A percentile compares a stretch with the other conserved stretches of the same genome.
phyloP scores from a whole-genome alignment of 2,797 vertebrate species.

The Darevskia nairensis region DNA sequence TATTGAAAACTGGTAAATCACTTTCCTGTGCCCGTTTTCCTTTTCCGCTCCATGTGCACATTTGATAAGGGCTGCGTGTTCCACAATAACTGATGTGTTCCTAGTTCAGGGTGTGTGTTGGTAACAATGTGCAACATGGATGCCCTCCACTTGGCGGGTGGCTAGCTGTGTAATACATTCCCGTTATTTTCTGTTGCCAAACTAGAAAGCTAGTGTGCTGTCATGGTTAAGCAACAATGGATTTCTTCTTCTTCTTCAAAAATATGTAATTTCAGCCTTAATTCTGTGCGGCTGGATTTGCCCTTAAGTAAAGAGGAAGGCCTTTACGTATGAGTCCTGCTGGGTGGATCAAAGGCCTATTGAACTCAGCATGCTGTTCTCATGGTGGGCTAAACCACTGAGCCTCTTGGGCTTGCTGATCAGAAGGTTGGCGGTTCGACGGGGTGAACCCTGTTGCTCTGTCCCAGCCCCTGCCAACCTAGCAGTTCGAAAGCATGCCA shows the following conservation, averaged over 20 bases:
- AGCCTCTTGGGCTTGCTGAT: too few species aligned
- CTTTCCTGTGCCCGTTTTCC: not conserved
- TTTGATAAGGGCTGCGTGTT: not conserved
- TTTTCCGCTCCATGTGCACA: not conserved
- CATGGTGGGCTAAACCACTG: too few species aligned
- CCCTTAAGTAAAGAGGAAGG: not conserved
- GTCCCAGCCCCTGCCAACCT: too few species aligned
- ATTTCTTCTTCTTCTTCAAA: not conserved
- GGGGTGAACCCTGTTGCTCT: too few species aligned
- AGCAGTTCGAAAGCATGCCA: too few species aligned
- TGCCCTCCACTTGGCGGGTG: not conserved
- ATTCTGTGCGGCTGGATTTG: not conserved
- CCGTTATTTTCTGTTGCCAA: not conserved
- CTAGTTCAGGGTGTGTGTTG: not conserved
- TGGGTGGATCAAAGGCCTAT: not conserved
- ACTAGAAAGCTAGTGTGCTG: not conserved
- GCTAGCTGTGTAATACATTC: conserved; percentile 1
- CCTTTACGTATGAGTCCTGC: not conserved
- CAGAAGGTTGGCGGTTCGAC: too few species aligned
- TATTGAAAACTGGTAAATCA: conserved; percentile 8
- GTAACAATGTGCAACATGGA: not conserved
- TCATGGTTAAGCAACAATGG: not conserved
- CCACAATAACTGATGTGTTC: not conserved
- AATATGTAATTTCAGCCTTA: not conserved
- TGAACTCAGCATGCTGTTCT: not conserved